These are phyloP conservation scores for Acropora yongei DNA, from an alignment of 64 coral and sea anemone genomes.

Conservation along the genomic window DNA sequence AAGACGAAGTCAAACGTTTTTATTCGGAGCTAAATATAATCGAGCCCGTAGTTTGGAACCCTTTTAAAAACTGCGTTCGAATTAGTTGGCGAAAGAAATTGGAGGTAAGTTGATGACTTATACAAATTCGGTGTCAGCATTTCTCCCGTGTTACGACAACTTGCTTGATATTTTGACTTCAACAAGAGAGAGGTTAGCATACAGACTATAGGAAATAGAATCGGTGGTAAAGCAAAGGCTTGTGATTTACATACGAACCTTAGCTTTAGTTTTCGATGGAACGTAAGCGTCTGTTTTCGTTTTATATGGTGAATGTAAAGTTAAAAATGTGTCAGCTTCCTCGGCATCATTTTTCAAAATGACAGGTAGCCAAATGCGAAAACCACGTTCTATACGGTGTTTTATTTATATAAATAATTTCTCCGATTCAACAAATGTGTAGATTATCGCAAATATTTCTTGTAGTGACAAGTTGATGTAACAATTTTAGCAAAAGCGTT, in stretches of 20 bases:
- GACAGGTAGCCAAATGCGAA: neutral
- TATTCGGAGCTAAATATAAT: constrained; percentile 19
- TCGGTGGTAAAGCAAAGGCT: neutral
- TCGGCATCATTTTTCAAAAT: neutral
- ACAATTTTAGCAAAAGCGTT: too few species aligned
- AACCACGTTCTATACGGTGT: too few species aligned
- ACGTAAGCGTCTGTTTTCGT: too few species aligned
- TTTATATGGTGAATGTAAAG: too few species aligned
- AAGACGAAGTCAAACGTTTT: constrained; percentile 45
- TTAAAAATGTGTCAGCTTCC: neutral
- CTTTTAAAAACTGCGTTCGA: constrained; percentile 45
- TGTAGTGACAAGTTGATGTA: too few species aligned
- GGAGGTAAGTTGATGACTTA: constrained; percentile 24
- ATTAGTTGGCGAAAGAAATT: constrained; percentile 60
- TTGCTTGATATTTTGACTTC: neutral
- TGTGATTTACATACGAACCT: neutral
- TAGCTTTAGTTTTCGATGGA: neutral
- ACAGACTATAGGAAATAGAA: neutral
- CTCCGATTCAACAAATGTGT: too few species aligned
- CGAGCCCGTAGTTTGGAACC: constrained; percentile 36
- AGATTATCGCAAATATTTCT: too few species aligned
- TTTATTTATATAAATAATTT: too few species aligned
- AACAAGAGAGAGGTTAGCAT: neutral
- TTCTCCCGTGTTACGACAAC: neutral
- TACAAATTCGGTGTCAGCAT: neutral